Evolutionary conservation across 2,888 invertebrate species (phyloP).

Genomic region (Polietes domitor): DNA sequence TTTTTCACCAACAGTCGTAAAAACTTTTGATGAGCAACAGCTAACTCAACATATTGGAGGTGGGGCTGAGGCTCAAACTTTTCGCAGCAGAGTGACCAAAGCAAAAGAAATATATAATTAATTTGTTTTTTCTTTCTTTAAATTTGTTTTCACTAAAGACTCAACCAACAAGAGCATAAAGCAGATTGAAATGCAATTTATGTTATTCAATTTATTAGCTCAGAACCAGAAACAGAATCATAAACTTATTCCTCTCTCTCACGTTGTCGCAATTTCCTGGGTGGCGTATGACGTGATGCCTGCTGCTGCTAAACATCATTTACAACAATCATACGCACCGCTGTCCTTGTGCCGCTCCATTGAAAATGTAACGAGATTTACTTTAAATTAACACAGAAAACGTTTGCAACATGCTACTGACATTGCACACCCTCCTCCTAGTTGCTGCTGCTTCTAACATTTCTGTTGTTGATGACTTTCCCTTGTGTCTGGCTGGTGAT

Average conservation of each 20-base stretch:
- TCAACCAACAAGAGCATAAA: not conserved
- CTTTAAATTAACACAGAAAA: not conserved
- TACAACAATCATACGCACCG: conserved; percentile 23
- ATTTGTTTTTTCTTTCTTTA: not conserved
- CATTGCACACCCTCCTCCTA: not conserved
- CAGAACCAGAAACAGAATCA: no score
- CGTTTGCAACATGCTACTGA: conserved; percentile 1
- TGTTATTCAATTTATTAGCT: not conserved
- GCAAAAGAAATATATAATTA: not conserved
- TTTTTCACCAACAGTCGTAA: not conserved
- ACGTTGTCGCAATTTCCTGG: not conserved
- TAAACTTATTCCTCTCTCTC: not conserved
- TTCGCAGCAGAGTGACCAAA: not conserved
- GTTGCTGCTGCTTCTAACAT: not conserved
- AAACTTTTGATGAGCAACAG: not conserved
- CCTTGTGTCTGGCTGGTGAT: not conserved
- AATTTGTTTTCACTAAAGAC: not conserved
- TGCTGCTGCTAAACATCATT: no score
- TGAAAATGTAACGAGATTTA: not conserved
- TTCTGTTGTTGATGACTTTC: not conserved
- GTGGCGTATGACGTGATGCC: no score
- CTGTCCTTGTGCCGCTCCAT: not conserved
- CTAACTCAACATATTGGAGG: not conserved
- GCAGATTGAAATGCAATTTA: not conserved
- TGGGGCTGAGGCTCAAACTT: not conserved